These are phyloP conservation scores for Betta splendens DNA, from an alignment of 2,797 vertebrate species.

Conservation along the genomic window DNA sequence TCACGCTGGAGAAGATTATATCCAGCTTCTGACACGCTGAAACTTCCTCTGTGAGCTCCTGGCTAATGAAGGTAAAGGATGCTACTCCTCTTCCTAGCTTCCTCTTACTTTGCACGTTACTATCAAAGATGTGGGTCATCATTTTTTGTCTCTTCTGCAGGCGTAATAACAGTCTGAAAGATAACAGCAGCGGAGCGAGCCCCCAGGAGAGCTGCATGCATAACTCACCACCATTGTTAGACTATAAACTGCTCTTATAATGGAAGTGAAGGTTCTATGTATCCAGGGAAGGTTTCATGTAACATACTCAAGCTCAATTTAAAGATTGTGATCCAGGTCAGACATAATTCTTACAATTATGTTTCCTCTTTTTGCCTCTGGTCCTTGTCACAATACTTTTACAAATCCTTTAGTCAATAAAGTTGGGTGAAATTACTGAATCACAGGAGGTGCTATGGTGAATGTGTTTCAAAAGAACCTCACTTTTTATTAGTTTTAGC, in stretches of 20 bases:
- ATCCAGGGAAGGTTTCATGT: constrained; percentile 31
- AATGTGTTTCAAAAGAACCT: no score
- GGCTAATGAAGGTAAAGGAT: constrained; percentile 23
- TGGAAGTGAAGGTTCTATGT: constrained; percentile 14
- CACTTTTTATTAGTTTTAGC: no score
- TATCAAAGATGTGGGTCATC: constrained; percentile 52
- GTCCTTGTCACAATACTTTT: constrained; percentile 21
- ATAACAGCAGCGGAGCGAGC: constrained; percentile 39
- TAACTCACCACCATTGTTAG: constrained; percentile 13
- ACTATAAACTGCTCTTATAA: constrained; percentile 32
- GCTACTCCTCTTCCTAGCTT: constrained; percentile 19
- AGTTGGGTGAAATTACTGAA: no score
- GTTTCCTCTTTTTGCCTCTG: constrained; percentile 19
- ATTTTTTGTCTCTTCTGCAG: constrained; percentile 43
- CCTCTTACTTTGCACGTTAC: constrained; percentile 19
- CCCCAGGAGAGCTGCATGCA: constrained; percentile 26
- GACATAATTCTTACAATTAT: constrained; percentile 11
- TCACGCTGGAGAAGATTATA: constrained; percentile 60
- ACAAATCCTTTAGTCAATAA: no score
- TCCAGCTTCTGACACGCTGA: constrained; percentile 60
- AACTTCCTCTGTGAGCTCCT: constrained; percentile 46
- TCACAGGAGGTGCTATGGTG: no score
- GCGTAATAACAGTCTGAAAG: constrained; percentile 44
- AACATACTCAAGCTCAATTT: constrained; percentile 27
- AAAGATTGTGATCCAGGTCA: constrained; percentile 31